These are phyloP conservation scores for Nilaparvata lugens DNA, from an alignment of 1,140 invertebrate species.

Conservation along the genomic window DNA sequence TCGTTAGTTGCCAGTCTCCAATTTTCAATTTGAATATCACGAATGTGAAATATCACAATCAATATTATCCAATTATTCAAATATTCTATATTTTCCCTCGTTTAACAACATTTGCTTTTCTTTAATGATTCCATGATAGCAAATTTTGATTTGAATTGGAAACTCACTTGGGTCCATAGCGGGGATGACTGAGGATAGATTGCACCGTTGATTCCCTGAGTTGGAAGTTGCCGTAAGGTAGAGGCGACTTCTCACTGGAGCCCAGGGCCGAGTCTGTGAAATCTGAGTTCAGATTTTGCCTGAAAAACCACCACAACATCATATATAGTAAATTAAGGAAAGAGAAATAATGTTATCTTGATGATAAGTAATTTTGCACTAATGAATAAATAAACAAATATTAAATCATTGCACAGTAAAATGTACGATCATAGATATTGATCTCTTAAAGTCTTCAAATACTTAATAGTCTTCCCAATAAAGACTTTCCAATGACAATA, in stretches of 20 bases:
- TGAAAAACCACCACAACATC: constrained; percentile 40
- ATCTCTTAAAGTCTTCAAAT: too few species aligned
- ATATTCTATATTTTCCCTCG: too few species aligned
- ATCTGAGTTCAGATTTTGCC: constrained; percentile 91
- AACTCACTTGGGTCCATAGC: constrained; percentile 75
- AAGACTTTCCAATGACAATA: too few species aligned
- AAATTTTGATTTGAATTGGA: neutral
- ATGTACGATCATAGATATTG: too few species aligned
- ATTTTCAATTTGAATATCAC: too few species aligned
- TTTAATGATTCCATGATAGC: too few species aligned
- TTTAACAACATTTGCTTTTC: too few species aligned
- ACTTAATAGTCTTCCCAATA: too few species aligned
- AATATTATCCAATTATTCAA: too few species aligned
- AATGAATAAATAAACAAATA: neutral
- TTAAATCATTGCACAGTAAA: neutral
- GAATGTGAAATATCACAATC: too few species aligned
- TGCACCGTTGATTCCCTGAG: constrained; percentile 86
- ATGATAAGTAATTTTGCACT: neutral
- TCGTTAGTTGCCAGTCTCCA: too few species aligned
- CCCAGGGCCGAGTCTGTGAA: constrained; percentile 89
- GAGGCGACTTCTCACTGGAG: constrained; percentile 77
- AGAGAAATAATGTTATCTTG: neutral
- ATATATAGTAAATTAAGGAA: too few species aligned
- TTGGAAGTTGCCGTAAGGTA: constrained; percentile 89
- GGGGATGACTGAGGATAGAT: constrained; percentile 82